These are phyloP conservation scores for Aphodius sticticus DNA, from an alignment of 2,888 invertebrate genomes.

Conservation along the genomic window DNA sequence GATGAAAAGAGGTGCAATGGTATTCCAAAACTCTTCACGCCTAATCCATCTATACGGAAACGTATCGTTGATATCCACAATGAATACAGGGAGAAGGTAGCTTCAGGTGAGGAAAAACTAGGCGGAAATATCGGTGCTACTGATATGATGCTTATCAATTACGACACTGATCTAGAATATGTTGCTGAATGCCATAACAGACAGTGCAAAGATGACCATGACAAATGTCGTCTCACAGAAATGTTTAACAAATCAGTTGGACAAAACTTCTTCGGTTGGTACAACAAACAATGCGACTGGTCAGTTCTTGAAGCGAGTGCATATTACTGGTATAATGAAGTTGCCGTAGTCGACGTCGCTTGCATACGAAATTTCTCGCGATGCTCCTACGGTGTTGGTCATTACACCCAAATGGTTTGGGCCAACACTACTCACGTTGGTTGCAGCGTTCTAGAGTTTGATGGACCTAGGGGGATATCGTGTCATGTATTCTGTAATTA, in stretches of 20 bases:
- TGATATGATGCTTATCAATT: slow-evolving; percentile 9
- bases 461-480: not conserved
- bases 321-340: slow-evolving; percentile 14
- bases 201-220: not conserved
- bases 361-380: slow-evolving; percentile 5
- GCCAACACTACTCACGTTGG: slow-evolving; percentile 31
- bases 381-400: slow-evolving; percentile 14
- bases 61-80: slow-evolving; percentile 12
- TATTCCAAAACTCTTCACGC: not conserved
- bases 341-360: not conserved
- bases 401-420: slow-evolving; percentile 34
- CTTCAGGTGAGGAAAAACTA: slow-evolving; percentile 11
- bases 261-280: slow-evolving; percentile 13
- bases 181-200: slow-evolving; percentile 5
- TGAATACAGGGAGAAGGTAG: slow-evolving; percentile 5
- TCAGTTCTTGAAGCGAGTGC: not conserved
- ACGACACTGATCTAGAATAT: slow-evolving; percentile 17
- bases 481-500: slow-evolving; percentile 31
- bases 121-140: slow-evolving; percentile 19
- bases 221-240: slow-evolving; percentile 5
- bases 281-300: not conserved
- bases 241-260: not conserved
- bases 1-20: not conserved
- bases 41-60: not conserved
- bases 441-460: slow-evolving; percentile 16